Conservation (phyloP, 1,140 invertebrate species). For the Diplogasteroides magnus region DNA sequence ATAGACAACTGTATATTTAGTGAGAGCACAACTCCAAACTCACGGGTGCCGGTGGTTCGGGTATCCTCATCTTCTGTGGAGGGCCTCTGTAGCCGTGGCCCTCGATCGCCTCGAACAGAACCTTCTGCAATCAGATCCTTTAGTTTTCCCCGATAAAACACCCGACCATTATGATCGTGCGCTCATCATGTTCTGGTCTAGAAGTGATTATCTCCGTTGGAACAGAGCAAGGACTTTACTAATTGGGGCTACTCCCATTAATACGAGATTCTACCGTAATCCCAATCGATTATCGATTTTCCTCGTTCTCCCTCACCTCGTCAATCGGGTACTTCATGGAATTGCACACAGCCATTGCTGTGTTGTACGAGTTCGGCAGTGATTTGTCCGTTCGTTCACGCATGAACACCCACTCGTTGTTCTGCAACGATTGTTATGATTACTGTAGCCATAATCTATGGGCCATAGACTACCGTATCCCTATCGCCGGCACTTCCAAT, state of each 20-base stretch:
- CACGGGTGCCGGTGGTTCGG: no score
- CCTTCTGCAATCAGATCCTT: background rate
- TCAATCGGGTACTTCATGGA: constrained; percentile 42
- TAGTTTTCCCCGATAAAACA: background rate
- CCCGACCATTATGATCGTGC: background rate
- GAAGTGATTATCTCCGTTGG: background rate
- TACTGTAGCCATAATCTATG: no score
- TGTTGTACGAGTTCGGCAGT: constrained; percentile 70
- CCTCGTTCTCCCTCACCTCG: background rate
- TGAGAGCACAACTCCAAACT: no score
- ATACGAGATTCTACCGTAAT: no score
- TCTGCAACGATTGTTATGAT: constrained; percentile 43
- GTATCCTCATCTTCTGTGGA: background rate
- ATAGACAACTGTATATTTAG: no score
- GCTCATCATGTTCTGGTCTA: background rate
- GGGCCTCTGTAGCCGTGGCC: background rate
- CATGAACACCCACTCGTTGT: constrained; percentile 82
- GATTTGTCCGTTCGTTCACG: constrained; percentile 92
- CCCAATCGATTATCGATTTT: background rate
- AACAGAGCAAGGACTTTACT: no score
- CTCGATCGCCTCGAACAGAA: background rate
- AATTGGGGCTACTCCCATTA: no score
- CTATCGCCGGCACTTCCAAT: no score
- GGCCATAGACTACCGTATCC: no score
- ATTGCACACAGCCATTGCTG: constrained; percentile 41